These are phyloP conservation scores for Trissonchulus latispiculum DNA, from an alignment of 2,888 invertebrate genomes.

Conservation along the genomic window DNA sequence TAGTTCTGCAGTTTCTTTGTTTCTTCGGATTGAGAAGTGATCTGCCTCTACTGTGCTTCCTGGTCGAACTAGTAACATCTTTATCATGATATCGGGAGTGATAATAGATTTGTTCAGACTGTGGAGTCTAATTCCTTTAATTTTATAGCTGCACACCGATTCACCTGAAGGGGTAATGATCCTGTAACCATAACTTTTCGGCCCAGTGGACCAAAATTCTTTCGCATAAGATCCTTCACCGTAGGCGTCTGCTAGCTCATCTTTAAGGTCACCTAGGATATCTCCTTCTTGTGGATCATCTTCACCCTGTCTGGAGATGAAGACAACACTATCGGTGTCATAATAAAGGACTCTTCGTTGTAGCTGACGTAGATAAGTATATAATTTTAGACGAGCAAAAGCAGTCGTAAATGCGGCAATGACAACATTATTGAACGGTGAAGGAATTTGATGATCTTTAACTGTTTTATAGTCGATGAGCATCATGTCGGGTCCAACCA, in stretches of 20 bases:
- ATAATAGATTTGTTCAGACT: background rate
- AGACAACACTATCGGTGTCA: background rate
- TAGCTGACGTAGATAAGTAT: background rate
- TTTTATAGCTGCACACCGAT: background rate
- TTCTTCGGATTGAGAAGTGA: background rate
- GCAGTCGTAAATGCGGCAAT: conserved; percentile 4
- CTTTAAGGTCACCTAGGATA: background rate
- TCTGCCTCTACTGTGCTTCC: background rate
- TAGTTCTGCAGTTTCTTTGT: background rate
- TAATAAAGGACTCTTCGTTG: background rate
- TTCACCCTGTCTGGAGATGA: background rate
- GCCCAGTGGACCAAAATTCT: background rate
- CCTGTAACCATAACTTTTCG: conserved; percentile 3
- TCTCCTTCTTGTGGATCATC: background rate
- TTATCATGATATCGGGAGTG: background rate
- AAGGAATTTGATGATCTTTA: background rate
- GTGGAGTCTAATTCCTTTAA: background rate
- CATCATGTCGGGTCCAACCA: background rate
- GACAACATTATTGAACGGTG: background rate
- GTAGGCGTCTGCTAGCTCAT: background rate
- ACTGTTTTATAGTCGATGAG: background rate
- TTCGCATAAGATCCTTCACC: background rate
- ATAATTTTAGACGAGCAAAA: background rate
- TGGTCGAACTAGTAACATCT: background rate
- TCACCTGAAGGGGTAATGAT: background rate